Percentiles rank a stretch among this genome's conserved stretches.
phyloP scores from a whole-genome alignment of 2,113 vertebrate species.

The Lepisosteus osseus region DNA sequence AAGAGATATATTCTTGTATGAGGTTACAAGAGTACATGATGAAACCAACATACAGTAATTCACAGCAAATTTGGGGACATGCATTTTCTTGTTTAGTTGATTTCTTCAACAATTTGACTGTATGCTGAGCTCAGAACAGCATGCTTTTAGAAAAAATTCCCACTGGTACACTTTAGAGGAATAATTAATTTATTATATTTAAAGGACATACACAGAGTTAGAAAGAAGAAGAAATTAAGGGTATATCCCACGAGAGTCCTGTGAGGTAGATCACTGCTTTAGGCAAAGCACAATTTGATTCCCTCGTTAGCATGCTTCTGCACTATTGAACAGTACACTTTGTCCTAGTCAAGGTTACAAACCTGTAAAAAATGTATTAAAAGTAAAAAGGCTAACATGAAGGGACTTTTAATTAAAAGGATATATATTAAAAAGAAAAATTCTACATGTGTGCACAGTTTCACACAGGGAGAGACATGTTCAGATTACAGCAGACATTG shows the following conservation, averaged over 20 bases:
- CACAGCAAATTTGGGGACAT: too few species aligned
- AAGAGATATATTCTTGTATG: too few species aligned
- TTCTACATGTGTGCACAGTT: constrained; percentile 26
- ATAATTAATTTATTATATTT: constrained; percentile 68
- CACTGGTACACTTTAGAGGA: constrained; percentile 48
- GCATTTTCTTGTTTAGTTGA: not conserved
- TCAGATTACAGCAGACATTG: constrained; percentile 43
- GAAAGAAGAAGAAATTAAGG: constrained; percentile 35
- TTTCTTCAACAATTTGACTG: not conserved
- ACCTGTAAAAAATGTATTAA: constrained; percentile 30
- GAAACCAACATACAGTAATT: too few species aligned
- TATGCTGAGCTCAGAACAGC: not conserved
- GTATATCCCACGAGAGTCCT: constrained; percentile 38
- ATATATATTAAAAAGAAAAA: too few species aligned
- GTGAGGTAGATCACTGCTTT: constrained; percentile 55
- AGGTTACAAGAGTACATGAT: too few species aligned
- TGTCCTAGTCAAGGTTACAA: constrained; percentile 65
- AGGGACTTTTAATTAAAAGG: not conserved
- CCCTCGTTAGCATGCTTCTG: constrained; percentile 63
- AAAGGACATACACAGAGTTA: constrained; percentile 57
- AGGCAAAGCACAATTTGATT: constrained; percentile 54
- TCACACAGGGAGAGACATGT: constrained; percentile 41
- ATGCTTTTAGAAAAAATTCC: not conserved
- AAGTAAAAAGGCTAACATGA: not conserved
- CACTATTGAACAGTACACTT: constrained; percentile 42